Percentiles rank a stretch among this genome's conserved stretches.
These are phyloP conservation scores for Sinocyclocheilus maitianheensis DNA, from an alignment of 2,113 vertebrate species.

Conservation along the genomic window DNA sequence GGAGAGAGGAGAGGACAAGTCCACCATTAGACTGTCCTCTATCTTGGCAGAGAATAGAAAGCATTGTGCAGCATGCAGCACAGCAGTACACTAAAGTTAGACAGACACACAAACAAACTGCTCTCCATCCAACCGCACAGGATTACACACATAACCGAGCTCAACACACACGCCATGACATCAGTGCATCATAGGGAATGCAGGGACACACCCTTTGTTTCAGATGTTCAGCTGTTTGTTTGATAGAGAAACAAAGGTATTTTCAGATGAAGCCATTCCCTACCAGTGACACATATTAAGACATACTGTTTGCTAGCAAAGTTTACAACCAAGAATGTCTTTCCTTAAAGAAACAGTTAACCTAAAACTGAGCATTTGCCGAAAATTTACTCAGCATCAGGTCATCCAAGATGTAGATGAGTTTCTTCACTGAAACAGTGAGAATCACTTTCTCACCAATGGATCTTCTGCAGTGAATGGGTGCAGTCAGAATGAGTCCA, in stretches of 20 bases:
- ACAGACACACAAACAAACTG: slow-evolving; percentile 33
- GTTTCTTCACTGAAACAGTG: too few species aligned
- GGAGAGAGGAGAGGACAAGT: slow-evolving; percentile 58
- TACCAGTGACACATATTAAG: background rate
- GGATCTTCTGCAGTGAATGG: too few species aligned
- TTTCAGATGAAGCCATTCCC: background rate
- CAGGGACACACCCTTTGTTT: slow-evolving; percentile 19
- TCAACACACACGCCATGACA: background rate
- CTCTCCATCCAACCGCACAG: background rate
- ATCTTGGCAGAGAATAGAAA: slow-evolving; percentile 31
- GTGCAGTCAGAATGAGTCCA: too few species aligned
- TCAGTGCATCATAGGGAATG: slow-evolving; percentile 10
- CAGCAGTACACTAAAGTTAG: slow-evolving; percentile 24
- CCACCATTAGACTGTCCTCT: slow-evolving; percentile 30
- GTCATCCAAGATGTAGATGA: too few species aligned
- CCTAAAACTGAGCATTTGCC: too few species aligned
- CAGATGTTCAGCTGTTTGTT: slow-evolving; percentile 8
- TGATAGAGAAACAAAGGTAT: background rate
- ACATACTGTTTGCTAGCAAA: too few species aligned
- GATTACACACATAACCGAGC: slow-evolving; percentile 12
- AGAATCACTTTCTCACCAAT: too few species aligned
- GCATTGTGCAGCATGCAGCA: slow-evolving; percentile 36
- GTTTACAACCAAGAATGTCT: background rate
- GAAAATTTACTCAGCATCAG: too few species aligned
- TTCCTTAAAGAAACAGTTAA: background rate